A percentile compares a stretch with the other conserved stretches of the same genome.
These are phyloP conservation scores for Gymnosoma rotundatum DNA, from an alignment of 2,888 invertebrate species.

Conservation along the genomic window DNA sequence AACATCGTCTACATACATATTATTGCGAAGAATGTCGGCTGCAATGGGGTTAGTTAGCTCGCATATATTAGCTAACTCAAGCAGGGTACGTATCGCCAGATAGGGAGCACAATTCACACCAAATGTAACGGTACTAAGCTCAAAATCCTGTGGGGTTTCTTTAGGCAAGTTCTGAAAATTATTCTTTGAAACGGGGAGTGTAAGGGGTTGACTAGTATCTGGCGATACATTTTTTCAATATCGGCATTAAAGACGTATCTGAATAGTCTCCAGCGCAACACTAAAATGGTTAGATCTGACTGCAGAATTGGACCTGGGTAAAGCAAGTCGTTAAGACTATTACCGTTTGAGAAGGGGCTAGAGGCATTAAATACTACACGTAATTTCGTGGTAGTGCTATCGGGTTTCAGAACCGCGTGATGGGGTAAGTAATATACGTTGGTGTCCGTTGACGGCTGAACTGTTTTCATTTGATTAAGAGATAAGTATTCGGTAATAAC, in stretches of 20 bases:
- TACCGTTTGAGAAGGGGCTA: conserved; percentile 33
- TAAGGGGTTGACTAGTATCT: conserved; percentile 50
- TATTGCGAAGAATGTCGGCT: background rate
- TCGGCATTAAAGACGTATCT: conserved; percentile 67
- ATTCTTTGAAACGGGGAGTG: conserved; percentile 66
- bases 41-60: background rate
- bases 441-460: no score
- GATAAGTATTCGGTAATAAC: conserved; percentile 6
- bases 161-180: conserved; percentile 38
- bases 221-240: conserved; percentile 69
- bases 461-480: conserved; percentile 13
- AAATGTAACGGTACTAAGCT: conserved; percentile 34
- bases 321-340: conserved; percentile 54
- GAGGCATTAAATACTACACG: conserved; percentile 70
- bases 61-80: background rate
- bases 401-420: conserved; percentile 61
- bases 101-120: conserved; percentile 12
- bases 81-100: background rate
- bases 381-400: conserved; percentile 63
- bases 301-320: conserved; percentile 64
- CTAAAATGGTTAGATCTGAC: conserved; percentile 39
- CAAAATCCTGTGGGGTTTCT: conserved; percentile 27
- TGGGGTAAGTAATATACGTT: conserved; percentile 9
- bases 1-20: conserved; percentile 7
- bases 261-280: conserved; percentile 48